Evolutionary conservation across 2,113 vertebrate genomes (phyloP).

Genomic region (Lampris megalopsis): DNA sequence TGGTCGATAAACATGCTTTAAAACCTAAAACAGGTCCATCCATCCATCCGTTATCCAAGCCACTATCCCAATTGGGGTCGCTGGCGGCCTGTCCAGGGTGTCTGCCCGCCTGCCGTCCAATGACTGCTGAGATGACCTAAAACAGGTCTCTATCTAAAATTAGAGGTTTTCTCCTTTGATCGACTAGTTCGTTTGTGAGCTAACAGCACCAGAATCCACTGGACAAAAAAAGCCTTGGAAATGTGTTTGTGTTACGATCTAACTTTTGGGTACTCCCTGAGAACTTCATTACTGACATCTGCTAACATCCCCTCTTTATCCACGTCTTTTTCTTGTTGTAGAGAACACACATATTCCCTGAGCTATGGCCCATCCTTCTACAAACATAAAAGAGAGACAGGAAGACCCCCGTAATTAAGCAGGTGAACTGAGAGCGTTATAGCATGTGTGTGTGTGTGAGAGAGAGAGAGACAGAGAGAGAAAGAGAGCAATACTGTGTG

Average conservation of each 20-base stretch:
- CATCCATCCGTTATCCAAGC: neutral
- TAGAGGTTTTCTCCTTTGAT: neutral
- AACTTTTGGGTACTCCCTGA: too few relatives aligned
- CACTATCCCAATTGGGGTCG: too few relatives aligned
- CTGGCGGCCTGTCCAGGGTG: too few relatives aligned
- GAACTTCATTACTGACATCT: neutral
- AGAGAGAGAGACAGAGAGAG: too few relatives aligned
- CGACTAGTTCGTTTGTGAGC: neutral
- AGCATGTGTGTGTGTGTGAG: too few relatives aligned
- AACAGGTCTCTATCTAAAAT: slow-evolving; percentile 3
- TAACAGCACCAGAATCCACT: too few relatives aligned
- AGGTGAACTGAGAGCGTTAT: too few relatives aligned
- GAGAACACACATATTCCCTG: neutral
- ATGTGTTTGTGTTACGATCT: too few relatives aligned
- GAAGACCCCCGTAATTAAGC: neutral
- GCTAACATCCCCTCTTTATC: neutral
- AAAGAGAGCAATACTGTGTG: too few relatives aligned
- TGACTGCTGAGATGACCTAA: neutral
- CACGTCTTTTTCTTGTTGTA: too few relatives aligned
- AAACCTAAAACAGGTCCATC: slow-evolving; percentile 2
- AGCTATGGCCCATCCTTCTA: neutral
- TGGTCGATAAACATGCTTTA: neutral
- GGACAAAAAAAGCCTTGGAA: too few relatives aligned
- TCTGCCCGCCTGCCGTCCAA: too few relatives aligned
- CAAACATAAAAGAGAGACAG: neutral